These are phyloP conservation scores for Chydorus sphaericus DNA, from an alignment of 2,888 invertebrate genomes.

Conservation along the genomic window DNA sequence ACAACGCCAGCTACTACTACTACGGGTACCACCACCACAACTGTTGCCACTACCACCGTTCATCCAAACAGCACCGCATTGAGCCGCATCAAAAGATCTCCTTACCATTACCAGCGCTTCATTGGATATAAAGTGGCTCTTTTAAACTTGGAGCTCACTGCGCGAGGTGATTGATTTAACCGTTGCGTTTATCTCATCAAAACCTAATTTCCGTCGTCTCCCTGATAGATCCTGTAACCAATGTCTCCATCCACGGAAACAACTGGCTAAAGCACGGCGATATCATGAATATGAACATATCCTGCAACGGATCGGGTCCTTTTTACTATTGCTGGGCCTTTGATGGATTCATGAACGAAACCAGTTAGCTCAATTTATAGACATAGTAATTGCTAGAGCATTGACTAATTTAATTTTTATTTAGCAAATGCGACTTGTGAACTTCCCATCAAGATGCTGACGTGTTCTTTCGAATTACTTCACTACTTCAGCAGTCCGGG, in stretches of 20 bases:
- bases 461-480: not conserved
- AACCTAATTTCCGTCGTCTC: not conserved
- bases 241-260: slow-evolving; percentile 10
- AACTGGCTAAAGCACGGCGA: slow-evolving; percentile 14
- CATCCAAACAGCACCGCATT: no score
- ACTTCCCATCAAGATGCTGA: not conserved
- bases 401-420: not conserved
- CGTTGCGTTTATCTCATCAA: not conserved
- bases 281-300: slow-evolving; percentile 4
- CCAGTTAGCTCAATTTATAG: not conserved
- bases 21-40: not conserved
- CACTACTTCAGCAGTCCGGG: slow-evolving; percentile 12
- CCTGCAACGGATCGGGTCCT: slow-evolving; percentile 12
- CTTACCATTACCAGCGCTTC: not conserved
- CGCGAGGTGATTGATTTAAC: slow-evolving; percentile 5
- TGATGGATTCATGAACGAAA: slow-evolving; percentile 4
- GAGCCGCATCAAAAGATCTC: not conserved
- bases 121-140: slow-evolving; percentile 7
- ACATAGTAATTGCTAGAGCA: not conserved
- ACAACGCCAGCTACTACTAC: not conserved
- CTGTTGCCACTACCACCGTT: not conserved
- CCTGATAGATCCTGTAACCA: slow-evolving; percentile 3
- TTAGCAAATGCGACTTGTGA: slow-evolving; percentile 12
- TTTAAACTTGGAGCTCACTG: slow-evolving; percentile 7
- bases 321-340: slow-evolving; percentile 9